Evolutionary conservation across 2,888 invertebrate species (phyloP), one percentile per base, ranked within the genome.

Genomic region (Aphidius colemani): DNA sequence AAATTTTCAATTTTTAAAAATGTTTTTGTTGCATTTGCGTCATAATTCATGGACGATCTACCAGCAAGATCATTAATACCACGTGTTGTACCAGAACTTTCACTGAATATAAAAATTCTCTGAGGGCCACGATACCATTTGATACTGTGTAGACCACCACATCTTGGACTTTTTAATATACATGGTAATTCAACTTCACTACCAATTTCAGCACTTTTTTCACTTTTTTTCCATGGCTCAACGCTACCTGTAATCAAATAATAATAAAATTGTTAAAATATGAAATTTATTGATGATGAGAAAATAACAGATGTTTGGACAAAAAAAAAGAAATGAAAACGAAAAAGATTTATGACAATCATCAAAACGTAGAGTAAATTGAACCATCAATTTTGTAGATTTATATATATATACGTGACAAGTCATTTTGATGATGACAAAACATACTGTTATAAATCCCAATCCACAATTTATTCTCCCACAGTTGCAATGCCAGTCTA

Each of bases 51-150:
- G 59, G 87, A 85, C 82, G 91, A 92, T 91, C 92, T 88, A 81
- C 88, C 86, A 72, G 87, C 87, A 83, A 91, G 88, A 64, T 89
- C 88, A 67, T 90, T 90, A 75, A 90, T 91, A 0, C 90, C 87
- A 63, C 88, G 83, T 68, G 89, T 87, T 68, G 90, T 86, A 41
- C 86, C 85, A 3, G 87, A 87, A 53, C 64, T 66, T 68, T 90
- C 89, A 67, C 91, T 91, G 84, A 89, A 91, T 72, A 92, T 90
- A 83, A 90, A 92, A 64, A 92, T 90, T 63, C 92, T 82, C 55
- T 86, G 85, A 65, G 89, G 88, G 3, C 88, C 90, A 71, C 90
- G 88, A 83, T 92, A 92, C 92, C 93, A 93, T 80, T 93, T 93
- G 80, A 93, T 90, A 82, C 90, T 91, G 84, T 93, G 93, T 77